phyloP scores from a whole-genome alignment of 2,113 vertebrate genomes.

The Penelope pileata region DNA sequence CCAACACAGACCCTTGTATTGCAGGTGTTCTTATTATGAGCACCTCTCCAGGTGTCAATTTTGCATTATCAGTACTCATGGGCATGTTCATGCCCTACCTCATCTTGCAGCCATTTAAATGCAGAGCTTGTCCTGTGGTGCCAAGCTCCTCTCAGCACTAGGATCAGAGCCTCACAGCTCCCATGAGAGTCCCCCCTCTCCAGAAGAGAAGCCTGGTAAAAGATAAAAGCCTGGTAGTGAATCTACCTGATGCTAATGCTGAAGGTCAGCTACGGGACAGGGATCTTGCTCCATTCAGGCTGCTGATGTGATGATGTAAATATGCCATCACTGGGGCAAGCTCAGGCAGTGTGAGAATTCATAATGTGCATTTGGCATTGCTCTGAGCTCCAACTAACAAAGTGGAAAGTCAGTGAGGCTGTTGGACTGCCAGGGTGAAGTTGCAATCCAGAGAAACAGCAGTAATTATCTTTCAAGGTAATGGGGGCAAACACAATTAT shows the following conservation, averaged over 20 bases:
- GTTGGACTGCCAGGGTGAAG: not conserved
- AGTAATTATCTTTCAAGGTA: not conserved
- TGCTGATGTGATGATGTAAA: not conserved
- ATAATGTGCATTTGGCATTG: fast-evolving
- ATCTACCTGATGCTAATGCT: not conserved
- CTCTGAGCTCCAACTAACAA: not conserved
- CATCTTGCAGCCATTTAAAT: not conserved
- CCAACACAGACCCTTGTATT: not conserved
- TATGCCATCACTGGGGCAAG: not conserved
- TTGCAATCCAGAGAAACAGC: not conserved
- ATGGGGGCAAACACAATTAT: not conserved
- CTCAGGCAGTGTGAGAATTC: not conserved
- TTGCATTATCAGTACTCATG: not conserved
- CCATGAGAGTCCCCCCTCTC: not conserved
- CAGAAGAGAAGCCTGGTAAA: not conserved
- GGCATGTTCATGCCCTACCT: not conserved
- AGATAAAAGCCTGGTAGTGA: not conserved
- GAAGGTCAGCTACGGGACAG: not conserved
- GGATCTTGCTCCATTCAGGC: not conserved
- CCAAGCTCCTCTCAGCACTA: not conserved
- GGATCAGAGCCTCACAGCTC: no score
- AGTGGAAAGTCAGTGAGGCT: not conserved
- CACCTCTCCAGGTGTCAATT: not conserved
- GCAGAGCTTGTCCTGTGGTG: fast-evolving
- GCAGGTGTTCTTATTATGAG: not conserved